phyloP scores from a whole-genome alignment of 1,140 invertebrate species.

The Platyscapa corneri region DNA sequence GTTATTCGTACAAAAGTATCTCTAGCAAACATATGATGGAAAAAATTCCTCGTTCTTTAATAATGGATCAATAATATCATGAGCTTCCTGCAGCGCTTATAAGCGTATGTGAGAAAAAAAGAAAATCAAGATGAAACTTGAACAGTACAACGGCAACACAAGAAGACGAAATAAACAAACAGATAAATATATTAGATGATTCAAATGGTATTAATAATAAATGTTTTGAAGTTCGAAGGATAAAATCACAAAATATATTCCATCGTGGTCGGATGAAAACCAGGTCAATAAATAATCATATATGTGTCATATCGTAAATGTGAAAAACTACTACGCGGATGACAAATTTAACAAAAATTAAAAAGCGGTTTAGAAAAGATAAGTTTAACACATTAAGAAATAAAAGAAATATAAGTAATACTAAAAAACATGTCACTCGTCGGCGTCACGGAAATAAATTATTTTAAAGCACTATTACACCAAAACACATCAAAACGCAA shows the following conservation, averaged over 20 bases:
- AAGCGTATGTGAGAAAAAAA: neutral
- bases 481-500: constrained; percentile 65
- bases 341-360: neutral
- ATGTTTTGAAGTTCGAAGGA: neutral
- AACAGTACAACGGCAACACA: constrained; percentile 9
- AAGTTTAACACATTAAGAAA: neutral
- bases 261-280: constrained; percentile 17
- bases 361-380: neutral
- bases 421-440: constrained; percentile 16
- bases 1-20: neutral
- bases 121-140: neutral
- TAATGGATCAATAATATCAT: constrained; percentile 1
- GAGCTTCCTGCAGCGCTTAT: constrained; percentile 25
- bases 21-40: neutral
- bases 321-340: constrained; percentile 2
- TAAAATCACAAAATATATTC: constrained; percentile 12
- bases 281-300: constrained; percentile 63
- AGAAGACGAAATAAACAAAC: neutral
- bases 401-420: constrained; percentile 14
- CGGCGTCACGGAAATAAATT: constrained; percentile 51
- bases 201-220: neutral
- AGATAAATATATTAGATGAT: neutral
- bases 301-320: constrained; percentile 61
- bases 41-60: neutral
- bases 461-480: constrained; percentile 60